A percentile compares a stretch with the other conserved stretches of the same genome.
Evolutionary conservation across 2,797 vertebrate genomes (phyloP).

Genomic region (Spatula versicolor): DNA sequence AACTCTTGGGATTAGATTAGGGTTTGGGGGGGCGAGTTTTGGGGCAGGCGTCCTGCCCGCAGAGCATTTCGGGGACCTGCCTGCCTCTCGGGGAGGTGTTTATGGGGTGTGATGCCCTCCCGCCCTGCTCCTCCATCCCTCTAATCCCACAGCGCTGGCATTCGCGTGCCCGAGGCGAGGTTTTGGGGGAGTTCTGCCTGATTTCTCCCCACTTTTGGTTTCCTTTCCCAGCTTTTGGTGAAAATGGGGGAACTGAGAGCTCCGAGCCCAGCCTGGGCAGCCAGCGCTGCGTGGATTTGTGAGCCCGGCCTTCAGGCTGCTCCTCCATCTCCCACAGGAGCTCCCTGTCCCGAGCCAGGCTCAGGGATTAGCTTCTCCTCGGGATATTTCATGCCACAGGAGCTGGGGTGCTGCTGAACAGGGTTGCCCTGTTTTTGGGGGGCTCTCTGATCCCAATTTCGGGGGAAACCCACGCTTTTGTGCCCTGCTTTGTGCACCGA

Average conservation of each 20-base stretch:
- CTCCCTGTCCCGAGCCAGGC: not conserved
- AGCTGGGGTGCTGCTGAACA: not conserved
- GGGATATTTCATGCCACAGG: fast-evolving
- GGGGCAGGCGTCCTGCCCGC: not conserved
- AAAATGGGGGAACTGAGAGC: not conserved
- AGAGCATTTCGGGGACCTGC: not conserved
- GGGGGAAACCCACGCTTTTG: not conserved
- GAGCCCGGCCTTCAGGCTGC: not conserved
- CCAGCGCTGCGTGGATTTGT: no score
- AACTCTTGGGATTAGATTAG: not conserved
- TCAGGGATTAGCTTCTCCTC: not conserved
- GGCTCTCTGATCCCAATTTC: not conserved
- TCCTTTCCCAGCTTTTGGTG: not conserved
- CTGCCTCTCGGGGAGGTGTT: not conserved
- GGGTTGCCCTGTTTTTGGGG: fast-evolving
- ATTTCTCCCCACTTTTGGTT: fast-evolving
- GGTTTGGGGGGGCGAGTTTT: not conserved
- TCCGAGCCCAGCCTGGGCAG: fast-evolving
- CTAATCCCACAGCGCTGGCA: not conserved
- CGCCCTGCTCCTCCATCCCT: not conserved
- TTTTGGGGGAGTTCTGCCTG: fast-evolving
- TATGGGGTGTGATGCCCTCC: not conserved
- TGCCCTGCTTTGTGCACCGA: not conserved
- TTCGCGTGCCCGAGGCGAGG: not conserved
- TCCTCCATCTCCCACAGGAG: fast-evolving